Evolutionary conservation across 2,113 vertebrate genomes (phyloP), one percentile per base, ranked within the genome.

Genomic region (Pluvianellus socialis): DNA sequence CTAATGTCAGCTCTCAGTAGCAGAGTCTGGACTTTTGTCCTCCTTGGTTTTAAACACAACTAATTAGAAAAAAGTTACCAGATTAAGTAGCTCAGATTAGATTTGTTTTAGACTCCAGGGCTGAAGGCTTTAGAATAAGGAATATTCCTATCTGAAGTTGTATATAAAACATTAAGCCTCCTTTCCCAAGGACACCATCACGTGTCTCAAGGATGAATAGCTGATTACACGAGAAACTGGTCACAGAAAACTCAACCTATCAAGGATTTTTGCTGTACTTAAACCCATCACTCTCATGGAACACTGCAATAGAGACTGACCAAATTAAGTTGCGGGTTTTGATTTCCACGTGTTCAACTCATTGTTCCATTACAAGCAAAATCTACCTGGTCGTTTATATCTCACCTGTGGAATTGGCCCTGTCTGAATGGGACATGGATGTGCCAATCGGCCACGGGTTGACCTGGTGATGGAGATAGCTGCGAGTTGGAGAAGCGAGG

Each of bases 401-500:
- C 99, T 99, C 99, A 99, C 99, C 99, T 99, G 99, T 96, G 94
- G 99, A 99, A 97, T 98, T 98, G 98, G 99, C 99, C 99, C 99
- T 99, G 98, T 99, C 99, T 98, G 99, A 98, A 98, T 99, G 99
- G 98, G 99, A 99, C 98, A 99, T 97, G 97, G 99, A 98, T 91
- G 99, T 98, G 98, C 98, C 98, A 90, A 98, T 94, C 92, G 98
- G 97, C 96, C 99, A 99, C 27, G 98, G 98, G 98, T 96, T 98
- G 98, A 98, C 98, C 95, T 99, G 98, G 96, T 99, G 99, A 97
- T 99, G 98, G 97, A 99, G 99, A 98, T 99, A 99, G 98, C 98
- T 98, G 99, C 99, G 98, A 82, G 98, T 99, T 95, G 99, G 99
- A 87, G 99, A 99, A 81, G 98, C 99, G 98, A 99, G 98, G 98